These are phyloP conservation scores for Bombus sibiricus DNA, from an alignment of 1,140 invertebrate genomes.

Conservation along the genomic window DNA sequence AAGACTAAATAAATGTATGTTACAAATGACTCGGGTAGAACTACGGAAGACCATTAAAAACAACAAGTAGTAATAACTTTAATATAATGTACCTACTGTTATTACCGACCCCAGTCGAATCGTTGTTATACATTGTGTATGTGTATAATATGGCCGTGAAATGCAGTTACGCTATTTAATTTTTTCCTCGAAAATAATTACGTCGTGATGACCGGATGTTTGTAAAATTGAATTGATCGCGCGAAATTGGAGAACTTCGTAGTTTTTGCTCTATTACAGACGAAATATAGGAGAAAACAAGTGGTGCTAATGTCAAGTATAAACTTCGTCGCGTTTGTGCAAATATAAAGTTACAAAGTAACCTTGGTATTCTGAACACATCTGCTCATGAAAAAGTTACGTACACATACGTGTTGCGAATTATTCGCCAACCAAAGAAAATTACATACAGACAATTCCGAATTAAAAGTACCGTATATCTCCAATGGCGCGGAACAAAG, in stretches of 20 bases:
- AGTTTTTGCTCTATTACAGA: neutral
- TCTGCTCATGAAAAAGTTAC: neutral
- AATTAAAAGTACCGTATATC: slow-evolving; percentile 31
- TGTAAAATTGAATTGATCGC: slow-evolving; percentile 10
- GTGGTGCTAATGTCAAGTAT: neutral
- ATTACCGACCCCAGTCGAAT: neutral
- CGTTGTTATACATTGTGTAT: neutral
- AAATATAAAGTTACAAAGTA: neutral
- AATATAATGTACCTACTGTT: neutral
- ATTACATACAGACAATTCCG: neutral
- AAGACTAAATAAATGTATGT: no score
- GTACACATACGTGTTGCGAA: neutral
- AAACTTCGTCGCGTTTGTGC: neutral
- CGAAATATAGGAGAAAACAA: neutral
- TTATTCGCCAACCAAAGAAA: neutral
- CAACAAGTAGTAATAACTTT: neutral
- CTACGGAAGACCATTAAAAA: neutral
- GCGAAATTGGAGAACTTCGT: neutral
- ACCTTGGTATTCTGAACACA: neutral
- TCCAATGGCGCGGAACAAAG: slow-evolving; percentile 12
- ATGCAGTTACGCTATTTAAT: neutral
- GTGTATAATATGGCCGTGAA: neutral
- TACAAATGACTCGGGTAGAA: neutral
- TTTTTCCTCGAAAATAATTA: neutral
- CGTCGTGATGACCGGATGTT: neutral